Conservation (phyloP, 2,113 vertebrate genomes). For the Oxyruncus cristatus region DNA sequence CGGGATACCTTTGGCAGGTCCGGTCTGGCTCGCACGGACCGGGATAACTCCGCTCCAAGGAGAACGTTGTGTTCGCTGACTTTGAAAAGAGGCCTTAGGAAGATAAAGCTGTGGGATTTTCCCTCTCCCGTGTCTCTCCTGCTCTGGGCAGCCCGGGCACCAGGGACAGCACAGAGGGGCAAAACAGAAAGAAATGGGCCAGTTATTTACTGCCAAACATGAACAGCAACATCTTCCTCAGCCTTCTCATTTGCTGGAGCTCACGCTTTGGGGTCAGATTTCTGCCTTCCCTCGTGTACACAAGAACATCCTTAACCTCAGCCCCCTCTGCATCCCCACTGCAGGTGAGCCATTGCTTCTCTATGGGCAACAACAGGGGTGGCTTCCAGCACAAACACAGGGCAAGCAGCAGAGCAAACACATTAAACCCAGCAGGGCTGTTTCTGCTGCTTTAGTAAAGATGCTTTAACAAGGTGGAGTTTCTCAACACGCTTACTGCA, state of each 20-base stretch:
- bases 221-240: neutral
- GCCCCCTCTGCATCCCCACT: neutral
- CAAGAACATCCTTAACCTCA: neutral
- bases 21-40: too few species aligned
- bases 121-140: rapidly evolving
- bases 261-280: neutral
- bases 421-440: neutral
- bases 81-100: neutral
- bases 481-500: neutral
- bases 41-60: neutral
- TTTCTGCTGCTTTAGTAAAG: neutral
- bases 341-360: neutral
- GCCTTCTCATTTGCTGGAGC: neutral
- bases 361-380: neutral
- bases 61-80: neutral
- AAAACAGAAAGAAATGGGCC: rapidly evolving
- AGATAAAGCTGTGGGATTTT: too few species aligned
- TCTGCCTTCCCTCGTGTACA: neutral
- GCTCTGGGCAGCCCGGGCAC: neutral
- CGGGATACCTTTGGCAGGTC: too few species aligned
- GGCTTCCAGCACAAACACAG: neutral
- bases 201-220: neutral
- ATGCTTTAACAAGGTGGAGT: neutral
- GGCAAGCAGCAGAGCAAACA: neutral
- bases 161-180: neutral